phyloP scores from a whole-genome alignment of 2,113 vertebrate genomes.

The Neomonachus schauinslandi region DNA sequence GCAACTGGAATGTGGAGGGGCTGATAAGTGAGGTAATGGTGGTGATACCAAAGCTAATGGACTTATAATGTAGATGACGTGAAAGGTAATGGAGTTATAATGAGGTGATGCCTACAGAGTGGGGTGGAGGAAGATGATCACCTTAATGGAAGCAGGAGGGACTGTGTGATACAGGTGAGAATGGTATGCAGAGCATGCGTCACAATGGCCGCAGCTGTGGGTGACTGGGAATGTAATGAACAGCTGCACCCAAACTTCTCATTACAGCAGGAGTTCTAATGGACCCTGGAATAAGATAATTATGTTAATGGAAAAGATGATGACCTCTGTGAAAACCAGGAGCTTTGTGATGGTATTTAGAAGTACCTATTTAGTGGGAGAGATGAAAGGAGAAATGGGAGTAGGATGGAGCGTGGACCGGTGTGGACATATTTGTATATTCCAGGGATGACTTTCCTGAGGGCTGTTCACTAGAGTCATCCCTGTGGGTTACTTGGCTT shows the following conservation, averaged over 20 bases:
- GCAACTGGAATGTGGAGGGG: conserved; percentile 81
- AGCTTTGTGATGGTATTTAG: neutral
- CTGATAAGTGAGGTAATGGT: conserved; percentile 82
- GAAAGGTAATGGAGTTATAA: conserved; percentile 86
- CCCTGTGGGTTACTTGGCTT: neutral
- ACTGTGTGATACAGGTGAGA: conserved; percentile 56
- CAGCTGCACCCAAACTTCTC: conserved; percentile 56
- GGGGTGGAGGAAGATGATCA: conserved; percentile 67
- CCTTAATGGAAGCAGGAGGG: conserved; percentile 74
- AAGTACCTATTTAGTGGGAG: neutral
- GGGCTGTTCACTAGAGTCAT: neutral
- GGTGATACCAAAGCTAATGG: conserved; percentile 83
- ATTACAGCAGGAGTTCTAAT: conserved; percentile 41
- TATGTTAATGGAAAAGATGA: conserved; percentile 58
- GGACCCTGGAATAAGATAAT: conserved; percentile 42
- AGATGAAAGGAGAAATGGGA: neutral
- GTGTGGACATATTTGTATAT: neutral
- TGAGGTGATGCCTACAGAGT: conserved; percentile 74
- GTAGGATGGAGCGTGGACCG: fast-evolving
- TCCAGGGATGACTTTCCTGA: neutral
- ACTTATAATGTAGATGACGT: conserved; percentile 73
- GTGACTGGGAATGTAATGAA: conserved; percentile 70
- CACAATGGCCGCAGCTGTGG: conserved; percentile 56
- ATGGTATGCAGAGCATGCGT: conserved; percentile 58
- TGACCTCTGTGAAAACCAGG: neutral